Evolutionary conservation across 1,140 invertebrate species (phyloP).

Genomic region (Lineus longissimus): DNA sequence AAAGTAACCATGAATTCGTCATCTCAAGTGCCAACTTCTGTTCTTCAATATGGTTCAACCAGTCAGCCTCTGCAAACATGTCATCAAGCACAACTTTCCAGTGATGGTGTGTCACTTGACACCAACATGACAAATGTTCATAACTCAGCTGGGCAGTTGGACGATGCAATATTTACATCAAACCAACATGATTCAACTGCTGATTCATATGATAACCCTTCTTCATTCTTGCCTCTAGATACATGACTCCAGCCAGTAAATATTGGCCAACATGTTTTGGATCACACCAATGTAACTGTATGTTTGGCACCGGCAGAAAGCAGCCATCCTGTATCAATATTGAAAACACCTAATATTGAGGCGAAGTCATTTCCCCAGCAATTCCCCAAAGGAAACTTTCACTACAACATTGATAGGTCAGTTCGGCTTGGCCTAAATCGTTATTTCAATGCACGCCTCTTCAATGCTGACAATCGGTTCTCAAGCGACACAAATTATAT

Average conservation of each 20-base stretch:
- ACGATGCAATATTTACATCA: background rate
- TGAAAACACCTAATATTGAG: conserved; percentile 5
- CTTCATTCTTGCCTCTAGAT: conserved; percentile 10
- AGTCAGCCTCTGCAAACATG: no score
- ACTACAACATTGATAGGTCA: background rate
- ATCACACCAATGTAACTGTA: conserved; percentile 13
- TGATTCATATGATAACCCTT: background rate
- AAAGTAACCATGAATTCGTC: no score
- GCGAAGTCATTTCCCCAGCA: background rate
- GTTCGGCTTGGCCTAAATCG: background rate
- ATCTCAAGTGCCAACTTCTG: no score
- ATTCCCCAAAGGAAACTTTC: background rate
- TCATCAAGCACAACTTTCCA: no score
- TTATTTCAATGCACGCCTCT: conserved; percentile 1
- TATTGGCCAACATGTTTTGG: conserved; percentile 20
- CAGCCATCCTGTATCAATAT: background rate
- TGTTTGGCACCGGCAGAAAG: conserved; percentile 12
- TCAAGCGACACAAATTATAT: background rate
- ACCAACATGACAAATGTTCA: no score
- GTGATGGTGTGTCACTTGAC: no score
- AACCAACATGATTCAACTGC: background rate
- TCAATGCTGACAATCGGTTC: background rate
- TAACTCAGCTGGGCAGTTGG: no score
- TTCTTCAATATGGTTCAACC: no score
- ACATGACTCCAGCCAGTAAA: conserved; percentile 21